Evolutionary conservation across 2,113 vertebrate species (phyloP).

Genomic region (Herpailurus yagouaroundi): DNA sequence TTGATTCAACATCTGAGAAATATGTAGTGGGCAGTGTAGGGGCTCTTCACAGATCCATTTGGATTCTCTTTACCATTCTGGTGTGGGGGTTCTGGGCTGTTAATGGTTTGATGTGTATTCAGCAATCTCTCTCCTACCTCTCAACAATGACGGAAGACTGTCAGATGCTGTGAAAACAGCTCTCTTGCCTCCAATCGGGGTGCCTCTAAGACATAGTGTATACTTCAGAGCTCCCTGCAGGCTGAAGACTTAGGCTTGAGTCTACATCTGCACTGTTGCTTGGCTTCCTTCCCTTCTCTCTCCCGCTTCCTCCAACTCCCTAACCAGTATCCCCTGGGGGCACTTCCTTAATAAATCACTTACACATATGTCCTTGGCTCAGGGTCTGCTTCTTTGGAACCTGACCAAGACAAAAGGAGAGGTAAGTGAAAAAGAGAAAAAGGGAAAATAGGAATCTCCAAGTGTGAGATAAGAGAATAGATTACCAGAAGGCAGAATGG

Average conservation of each 20-base stretch:
- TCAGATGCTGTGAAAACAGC: not conserved
- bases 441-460: not conserved
- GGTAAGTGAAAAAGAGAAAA: not conserved
- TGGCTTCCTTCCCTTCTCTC: not conserved
- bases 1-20: not conserved
- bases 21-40: not conserved
- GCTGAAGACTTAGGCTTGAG: not conserved
- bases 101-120: not conserved
- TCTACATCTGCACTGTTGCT: not conserved
- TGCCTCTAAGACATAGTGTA: not conserved
- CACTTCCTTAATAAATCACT: not conserved
- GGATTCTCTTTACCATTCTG: not conserved
- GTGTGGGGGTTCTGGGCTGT: fast-evolving
- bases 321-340: not conserved
- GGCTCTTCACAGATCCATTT: not conserved
- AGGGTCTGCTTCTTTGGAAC: not conserved
- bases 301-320: not conserved
- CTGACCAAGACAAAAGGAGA: not conserved
- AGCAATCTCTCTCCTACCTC: not conserved
- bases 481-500: not conserved
- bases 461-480: not conserved
- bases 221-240: not conserved
- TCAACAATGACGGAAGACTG: not conserved
- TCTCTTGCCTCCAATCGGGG: not conserved
- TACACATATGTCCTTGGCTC: not conserved